Conservation (phyloP, 2,888 invertebrate species). For the Thelaira solivaga region DNA sequence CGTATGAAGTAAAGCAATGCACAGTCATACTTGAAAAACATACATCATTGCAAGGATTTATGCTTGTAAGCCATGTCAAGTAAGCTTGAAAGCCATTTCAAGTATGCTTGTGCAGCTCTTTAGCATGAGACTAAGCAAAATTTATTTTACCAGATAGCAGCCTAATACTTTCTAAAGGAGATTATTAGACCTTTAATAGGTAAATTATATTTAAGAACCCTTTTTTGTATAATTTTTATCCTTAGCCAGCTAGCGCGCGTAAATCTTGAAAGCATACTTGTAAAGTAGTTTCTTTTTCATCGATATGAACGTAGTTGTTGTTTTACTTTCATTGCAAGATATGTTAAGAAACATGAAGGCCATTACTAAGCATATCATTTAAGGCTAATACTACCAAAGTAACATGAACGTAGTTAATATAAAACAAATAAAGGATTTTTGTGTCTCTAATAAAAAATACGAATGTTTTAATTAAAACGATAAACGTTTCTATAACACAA, state of each 20-base stretch:
- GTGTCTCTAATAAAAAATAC: no score
- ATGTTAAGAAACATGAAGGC: slow-evolving; percentile 30
- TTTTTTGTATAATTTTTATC: background rate
- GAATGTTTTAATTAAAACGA: no score
- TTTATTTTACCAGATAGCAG: no score
- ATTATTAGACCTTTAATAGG: slow-evolving; percentile 11
- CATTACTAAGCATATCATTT: slow-evolving; percentile 22
- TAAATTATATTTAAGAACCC: slow-evolving; percentile 14
- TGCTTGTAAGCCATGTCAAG: no score
- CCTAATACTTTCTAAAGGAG: background rate
- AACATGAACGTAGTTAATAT: slow-evolving; percentile 27
- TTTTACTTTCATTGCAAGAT: background rate
- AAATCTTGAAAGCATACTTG: slow-evolving; percentile 18
- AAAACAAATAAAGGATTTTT: no score
- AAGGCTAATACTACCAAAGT: background rate
- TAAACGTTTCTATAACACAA: background rate
- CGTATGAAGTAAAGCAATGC: no score
- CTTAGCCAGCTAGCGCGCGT: background rate
- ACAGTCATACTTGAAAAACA: no score
- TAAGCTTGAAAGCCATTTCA: no score
- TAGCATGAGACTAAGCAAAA: no score
- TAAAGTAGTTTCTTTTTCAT: background rate
- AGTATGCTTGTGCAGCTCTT: no score
- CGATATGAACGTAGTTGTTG: background rate
- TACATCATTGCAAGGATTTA: no score